Conservation (phyloP, 1,140 invertebrate genomes). For the Trichonephila clavipes region DNA sequence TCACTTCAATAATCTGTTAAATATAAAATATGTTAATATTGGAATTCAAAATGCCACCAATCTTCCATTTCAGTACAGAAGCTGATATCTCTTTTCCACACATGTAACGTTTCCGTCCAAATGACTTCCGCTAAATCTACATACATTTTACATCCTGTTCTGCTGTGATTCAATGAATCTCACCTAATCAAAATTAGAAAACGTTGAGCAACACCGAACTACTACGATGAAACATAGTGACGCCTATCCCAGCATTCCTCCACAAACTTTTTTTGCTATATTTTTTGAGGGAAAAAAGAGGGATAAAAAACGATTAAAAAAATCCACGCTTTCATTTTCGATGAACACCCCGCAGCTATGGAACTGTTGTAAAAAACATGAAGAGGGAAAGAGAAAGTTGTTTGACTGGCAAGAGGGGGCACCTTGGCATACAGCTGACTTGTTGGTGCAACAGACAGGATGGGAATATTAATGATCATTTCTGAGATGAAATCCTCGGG, state of each 20-base stretch:
- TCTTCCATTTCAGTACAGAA: neutral
- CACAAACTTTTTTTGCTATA: neutral
- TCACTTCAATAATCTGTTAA: too few relatives aligned
- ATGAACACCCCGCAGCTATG: neutral
- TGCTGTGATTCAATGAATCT: neutral
- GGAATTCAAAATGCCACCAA: neutral
- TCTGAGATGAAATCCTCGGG: neutral
- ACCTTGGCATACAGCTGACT: neutral
- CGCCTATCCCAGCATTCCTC: neutral
- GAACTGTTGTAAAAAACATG: neutral
- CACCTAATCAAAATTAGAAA: constrained; percentile 2
- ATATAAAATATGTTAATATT: too few relatives aligned
- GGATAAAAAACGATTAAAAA: neutral
- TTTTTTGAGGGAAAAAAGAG: neutral
- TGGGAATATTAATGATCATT: constrained; percentile 27
- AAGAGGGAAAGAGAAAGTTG: constrained; percentile 24
- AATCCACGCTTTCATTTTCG: neutral
- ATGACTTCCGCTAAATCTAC: neutral
- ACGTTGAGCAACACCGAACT: neutral
- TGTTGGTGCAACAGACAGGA: constrained; percentile 22
- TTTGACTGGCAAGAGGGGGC: neutral
- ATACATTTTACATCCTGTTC: constrained; percentile 8
- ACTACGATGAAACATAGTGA: neutral
- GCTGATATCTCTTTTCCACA: constrained; percentile 11
- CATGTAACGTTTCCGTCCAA: neutral